Percentiles rank a stretch among this genome's conserved stretches.
Conservation (phyloP, 2,888 invertebrate species). For the Drosophila melanocephala region DNA sequence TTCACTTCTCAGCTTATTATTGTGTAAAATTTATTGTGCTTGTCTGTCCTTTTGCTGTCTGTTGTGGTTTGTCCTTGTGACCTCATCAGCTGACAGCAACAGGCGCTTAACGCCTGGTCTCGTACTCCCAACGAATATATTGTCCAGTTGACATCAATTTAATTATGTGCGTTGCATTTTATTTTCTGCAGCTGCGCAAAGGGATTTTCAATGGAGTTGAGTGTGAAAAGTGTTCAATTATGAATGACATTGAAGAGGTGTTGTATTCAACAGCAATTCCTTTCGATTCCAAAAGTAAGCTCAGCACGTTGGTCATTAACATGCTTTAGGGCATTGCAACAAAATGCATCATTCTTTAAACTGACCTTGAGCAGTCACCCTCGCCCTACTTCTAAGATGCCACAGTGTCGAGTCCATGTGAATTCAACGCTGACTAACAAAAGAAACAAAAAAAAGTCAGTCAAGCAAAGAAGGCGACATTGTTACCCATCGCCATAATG, state of each 20-base stretch:
- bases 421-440: constrained; percentile 42
- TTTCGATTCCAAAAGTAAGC: neutral
- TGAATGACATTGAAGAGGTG: constrained; percentile 31
- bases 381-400: constrained; percentile 35
- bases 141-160: constrained; percentile 45
- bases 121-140: constrained; percentile 18
- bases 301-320: constrained; percentile 6
- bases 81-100: constrained; percentile 21
- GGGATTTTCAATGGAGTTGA: constrained; percentile 21
- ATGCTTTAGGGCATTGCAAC: neutral
- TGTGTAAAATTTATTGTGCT: neutral
- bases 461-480: constrained; percentile 38
- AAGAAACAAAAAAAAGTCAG: constrained; percentile 32
- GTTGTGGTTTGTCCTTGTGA: constrained; percentile 24
- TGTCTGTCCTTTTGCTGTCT: constrained; percentile 23
- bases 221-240: constrained; percentile 45
- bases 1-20: constrained; percentile 6
- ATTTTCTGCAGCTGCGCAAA: constrained; percentile 13
- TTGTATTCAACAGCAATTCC: constrained; percentile 12
- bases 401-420: constrained; percentile 30
- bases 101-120: constrained; percentile 12
- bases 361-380: constrained; percentile 49
- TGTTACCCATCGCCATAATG: constrained; percentile 41
- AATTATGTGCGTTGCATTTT: constrained; percentile 28
- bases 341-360: constrained; percentile 26